Evolutionary conservation across 30 jellyfish, hydroid and myxozoan species (phyloP).

Genomic region (Hydractinia echinata): DNA sequence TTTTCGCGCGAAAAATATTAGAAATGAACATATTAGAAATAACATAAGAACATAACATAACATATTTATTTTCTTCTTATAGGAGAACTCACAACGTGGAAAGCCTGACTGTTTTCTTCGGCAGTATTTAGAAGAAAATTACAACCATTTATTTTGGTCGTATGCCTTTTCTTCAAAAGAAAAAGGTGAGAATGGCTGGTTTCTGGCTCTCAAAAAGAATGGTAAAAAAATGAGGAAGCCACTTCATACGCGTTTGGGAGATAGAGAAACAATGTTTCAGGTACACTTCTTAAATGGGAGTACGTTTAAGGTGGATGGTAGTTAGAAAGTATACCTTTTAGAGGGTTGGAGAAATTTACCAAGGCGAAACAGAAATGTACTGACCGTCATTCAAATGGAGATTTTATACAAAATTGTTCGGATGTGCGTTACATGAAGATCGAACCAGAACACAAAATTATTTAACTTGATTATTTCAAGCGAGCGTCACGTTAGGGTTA

Average conservation of each 20-base stretch:
- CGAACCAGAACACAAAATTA: no score
- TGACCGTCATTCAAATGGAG: no score
- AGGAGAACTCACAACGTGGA: constrained; percentile 32
- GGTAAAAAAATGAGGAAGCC: constrained; percentile 66
- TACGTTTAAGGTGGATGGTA: no score
- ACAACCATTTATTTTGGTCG: constrained; percentile 76
- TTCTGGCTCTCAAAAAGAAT: constrained; percentile 60
- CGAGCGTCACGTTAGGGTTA: no score
- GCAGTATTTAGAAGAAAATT: constrained; percentile 65
- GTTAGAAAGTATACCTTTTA: no score
- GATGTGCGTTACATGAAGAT: no score
- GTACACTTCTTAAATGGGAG: background rate
- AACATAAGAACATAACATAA: no score
- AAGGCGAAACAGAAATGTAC: no score
- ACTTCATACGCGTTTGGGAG: constrained; percentile 63
- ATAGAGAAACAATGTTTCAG: constrained; percentile 58
- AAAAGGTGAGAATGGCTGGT: constrained; percentile 64
- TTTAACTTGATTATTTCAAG: no score
- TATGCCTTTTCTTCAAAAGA: constrained; percentile 17
- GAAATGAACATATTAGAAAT: no score
- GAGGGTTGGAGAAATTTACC: no score
- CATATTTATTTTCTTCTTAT: constrained; percentile 7
- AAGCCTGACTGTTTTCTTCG: constrained; percentile 42
- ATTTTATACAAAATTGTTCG: no score
- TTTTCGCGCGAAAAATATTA: background rate